Evolutionary conservation across 2,113 vertebrate genomes (phyloP).

Genomic region (Eclectus roratus): DNA sequence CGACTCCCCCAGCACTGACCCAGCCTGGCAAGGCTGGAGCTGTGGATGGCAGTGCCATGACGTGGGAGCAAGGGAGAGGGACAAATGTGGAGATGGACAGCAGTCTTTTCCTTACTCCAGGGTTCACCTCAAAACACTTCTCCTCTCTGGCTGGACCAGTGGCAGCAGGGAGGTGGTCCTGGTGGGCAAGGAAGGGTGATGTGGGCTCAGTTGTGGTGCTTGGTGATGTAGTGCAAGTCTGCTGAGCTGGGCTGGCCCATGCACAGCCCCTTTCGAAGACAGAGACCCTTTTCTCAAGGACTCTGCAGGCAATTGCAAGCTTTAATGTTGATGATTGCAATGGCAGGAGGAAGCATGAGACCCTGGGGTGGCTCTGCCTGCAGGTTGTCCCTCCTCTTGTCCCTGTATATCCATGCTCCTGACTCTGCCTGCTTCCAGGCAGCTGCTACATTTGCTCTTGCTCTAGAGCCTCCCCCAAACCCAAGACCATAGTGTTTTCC

Average conservation of each 20-base stretch:
- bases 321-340: background rate
- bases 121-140: background rate
- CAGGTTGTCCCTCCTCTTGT: fast-evolving
- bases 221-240: background rate
- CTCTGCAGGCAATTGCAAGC: background rate
- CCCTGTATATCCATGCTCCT: background rate
- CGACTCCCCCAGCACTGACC: background rate
- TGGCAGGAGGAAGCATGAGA: fast-evolving
- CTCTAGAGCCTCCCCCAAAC: background rate
- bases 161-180: background rate
- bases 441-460: background rate
- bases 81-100: fast-evolving
- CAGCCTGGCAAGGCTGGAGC: background rate
- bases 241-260: background rate
- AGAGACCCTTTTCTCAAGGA: background rate
- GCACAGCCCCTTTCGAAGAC: background rate
- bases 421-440: background rate
- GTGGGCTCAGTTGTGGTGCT: fast-evolving
- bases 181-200: fast-evolving
- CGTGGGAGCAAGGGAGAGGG: background rate
- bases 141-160: background rate
- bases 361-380: background rate
- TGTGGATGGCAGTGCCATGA: fast-evolving
- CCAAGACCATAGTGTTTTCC: background rate
- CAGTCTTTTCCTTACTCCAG: background rate